Percentiles rank a stretch among this genome's conserved stretches.
phyloP scores from a whole-genome alignment of 2,113 vertebrate species.

The Camelus bactrianus region DNA sequence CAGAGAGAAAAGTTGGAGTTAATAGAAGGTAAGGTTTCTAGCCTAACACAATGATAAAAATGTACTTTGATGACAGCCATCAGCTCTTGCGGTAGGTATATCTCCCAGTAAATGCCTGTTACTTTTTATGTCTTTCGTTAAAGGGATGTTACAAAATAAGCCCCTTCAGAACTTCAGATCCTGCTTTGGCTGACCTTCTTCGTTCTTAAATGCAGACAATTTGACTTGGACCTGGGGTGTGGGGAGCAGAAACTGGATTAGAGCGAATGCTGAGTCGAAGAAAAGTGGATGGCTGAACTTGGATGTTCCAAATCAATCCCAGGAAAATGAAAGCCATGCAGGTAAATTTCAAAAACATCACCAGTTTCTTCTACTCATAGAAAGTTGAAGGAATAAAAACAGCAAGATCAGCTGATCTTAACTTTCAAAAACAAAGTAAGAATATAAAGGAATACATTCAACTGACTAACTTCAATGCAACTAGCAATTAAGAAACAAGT shows the following conservation, averaged over 20 bases:
- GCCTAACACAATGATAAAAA: not conserved
- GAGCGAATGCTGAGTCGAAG: not conserved
- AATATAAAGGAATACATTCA: not conserved
- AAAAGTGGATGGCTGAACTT: not conserved
- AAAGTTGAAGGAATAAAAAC: not conserved
- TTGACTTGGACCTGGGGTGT: not conserved
- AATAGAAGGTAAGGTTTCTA: not conserved
- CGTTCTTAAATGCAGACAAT: not conserved
- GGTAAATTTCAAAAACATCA: not conserved
- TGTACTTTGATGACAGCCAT: not conserved
- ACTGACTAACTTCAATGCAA: not conserved
- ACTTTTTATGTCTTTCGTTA: not conserved
- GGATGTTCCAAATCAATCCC: not conserved
- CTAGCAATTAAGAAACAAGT: not conserved
- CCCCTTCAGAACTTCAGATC: not conserved
- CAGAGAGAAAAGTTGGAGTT: not conserved
- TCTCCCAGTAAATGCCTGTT: not conserved
- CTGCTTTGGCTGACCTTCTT: not conserved
- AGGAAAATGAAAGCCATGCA: not conserved
- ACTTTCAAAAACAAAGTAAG: not conserved
- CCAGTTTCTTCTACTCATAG: not conserved
- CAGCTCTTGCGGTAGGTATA: not conserved
- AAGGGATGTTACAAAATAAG: not conserved
- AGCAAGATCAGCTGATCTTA: not conserved
- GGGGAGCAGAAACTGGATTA: not conserved